Evolutionary conservation across 35 echinoderm and acorn worm genomes (phyloP).

Genomic region (Strongylocentrotus purpuratus): DNA sequence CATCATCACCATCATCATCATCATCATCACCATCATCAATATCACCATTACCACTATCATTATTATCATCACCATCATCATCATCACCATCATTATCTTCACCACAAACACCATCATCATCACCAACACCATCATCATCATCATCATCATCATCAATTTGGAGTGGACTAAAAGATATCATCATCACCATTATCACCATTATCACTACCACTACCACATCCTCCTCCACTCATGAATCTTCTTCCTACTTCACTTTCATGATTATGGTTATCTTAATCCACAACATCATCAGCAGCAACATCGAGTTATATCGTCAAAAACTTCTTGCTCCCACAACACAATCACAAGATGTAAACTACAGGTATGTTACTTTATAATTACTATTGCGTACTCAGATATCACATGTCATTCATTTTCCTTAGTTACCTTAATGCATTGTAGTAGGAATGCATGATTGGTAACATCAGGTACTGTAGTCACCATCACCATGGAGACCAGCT

Average conservation of each 20-base stretch:
- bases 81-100: conserved; percentile 22
- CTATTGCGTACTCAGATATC: not conserved
- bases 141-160: conserved; percentile 24
- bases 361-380: not conserved
- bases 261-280: not conserved
- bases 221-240: not conserved
- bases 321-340: not conserved
- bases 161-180: too few species aligned
- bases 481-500: conserved; percentile 45
- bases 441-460: conserved; percentile 24
- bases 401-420: not conserved
- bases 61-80: not conserved
- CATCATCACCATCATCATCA: not conserved
- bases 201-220: not conserved
- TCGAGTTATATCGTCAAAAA: too few species aligned
- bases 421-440: conserved; percentile 30
- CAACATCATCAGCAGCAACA: not conserved
- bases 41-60: not conserved
- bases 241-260: not conserved
- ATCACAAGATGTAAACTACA: not conserved
- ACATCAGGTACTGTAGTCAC: conserved; percentile 29
- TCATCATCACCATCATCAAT: not conserved
- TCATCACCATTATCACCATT: not conserved
- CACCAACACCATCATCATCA: conserved; percentile 27
- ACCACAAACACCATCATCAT: conserved; percentile 32